Conservation (phyloP, 2,888 invertebrate species). For the Axea sp. region DNA sequence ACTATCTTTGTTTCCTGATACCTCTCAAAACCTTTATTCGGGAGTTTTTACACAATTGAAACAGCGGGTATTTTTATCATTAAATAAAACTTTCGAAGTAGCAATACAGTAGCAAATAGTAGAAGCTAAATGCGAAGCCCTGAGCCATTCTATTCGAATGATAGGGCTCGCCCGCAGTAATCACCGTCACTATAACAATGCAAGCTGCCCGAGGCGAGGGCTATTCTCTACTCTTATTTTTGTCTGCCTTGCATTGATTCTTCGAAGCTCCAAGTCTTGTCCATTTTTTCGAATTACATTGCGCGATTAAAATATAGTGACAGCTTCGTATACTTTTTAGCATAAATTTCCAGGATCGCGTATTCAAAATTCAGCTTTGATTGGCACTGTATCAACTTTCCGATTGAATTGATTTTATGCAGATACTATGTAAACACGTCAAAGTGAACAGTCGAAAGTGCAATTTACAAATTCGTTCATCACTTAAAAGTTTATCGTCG, state of each 20-base stretch:
- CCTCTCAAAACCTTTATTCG: slow-evolving; percentile 41
- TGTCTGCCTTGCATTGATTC: slow-evolving; percentile 49
- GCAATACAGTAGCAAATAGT: slow-evolving; percentile 36
- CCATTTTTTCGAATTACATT: slow-evolving; percentile 10
- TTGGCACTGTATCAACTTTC: no score
- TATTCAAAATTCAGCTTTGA: no score
- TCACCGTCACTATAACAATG: slow-evolving; percentile 73
- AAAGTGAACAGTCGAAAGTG: no score
- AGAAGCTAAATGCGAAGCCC: slow-evolving; percentile 64
- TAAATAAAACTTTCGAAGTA: slow-evolving; percentile 44
- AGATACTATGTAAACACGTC: no score
- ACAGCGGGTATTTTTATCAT: slow-evolving; percentile 40
- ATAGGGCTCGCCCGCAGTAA: slow-evolving; percentile 66
- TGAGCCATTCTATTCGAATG: slow-evolving; percentile 52
- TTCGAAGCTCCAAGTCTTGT: slow-evolving; percentile 27
- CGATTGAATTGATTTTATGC: no score
- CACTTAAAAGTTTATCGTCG: not conserved
- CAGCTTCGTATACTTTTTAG: no score
- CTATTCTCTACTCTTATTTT: slow-evolving; percentile 56
- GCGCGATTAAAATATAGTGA: no score
- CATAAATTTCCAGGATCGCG: no score
- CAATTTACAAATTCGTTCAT: not conserved
- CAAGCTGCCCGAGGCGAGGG: slow-evolving; percentile 58
- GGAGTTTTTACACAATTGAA: slow-evolving; percentile 45
- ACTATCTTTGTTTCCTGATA: slow-evolving; percentile 13